Base-by-base conservation (phyloP, 1,140 invertebrate species). In the Trissolcus basalis region DNA sequence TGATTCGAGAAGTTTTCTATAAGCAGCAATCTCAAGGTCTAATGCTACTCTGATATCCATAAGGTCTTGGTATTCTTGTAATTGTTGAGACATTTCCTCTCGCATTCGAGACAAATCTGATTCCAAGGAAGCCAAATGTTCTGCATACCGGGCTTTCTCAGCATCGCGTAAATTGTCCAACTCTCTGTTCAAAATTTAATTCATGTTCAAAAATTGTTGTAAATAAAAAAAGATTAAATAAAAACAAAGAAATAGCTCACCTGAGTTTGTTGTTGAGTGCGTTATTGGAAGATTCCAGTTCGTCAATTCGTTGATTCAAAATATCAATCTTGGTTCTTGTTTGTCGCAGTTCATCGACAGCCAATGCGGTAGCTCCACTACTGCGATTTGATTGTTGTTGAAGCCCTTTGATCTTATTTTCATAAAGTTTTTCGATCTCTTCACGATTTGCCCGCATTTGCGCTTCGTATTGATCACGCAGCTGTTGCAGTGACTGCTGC, bases 1-100 rank as follows among this genome's bases (percentile, higher is more conserved):
- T 14, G 90, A 91, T 85, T 96, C 94, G 45, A 96, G 85, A 44
- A 99, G 89, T 83, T 98, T 97, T 67, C 97, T 91, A 89, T 99
- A 99, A 43, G 97, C 96, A 13, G 96, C 93, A 69, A 99, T 97
- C 91, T 99, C 98, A 83, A 96, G 91, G 87, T 99, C 98, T 47
- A 99, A 89, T 35, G 95, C 96, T 9, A 98, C 93, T 89, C 98
- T 98, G 82, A 98, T 96, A 84, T 99, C 97, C 93, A 99, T 95
- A 35, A 99, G 91, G 83, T 98, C 96, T 84, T 97, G 95, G 88
- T 99, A 99, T 83, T 99, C 98, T 79, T 94, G 91, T 53, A 97
- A 86, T 80, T 98, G 94, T 11, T 92, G 90, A 4, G 94, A 92
- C 91, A 98, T 96, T 79, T 96, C 93, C 19, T 95, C 92, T 9